phyloP scores from a whole-genome alignment of 2,888 invertebrate genomes.

The Phortica okadai region DNA sequence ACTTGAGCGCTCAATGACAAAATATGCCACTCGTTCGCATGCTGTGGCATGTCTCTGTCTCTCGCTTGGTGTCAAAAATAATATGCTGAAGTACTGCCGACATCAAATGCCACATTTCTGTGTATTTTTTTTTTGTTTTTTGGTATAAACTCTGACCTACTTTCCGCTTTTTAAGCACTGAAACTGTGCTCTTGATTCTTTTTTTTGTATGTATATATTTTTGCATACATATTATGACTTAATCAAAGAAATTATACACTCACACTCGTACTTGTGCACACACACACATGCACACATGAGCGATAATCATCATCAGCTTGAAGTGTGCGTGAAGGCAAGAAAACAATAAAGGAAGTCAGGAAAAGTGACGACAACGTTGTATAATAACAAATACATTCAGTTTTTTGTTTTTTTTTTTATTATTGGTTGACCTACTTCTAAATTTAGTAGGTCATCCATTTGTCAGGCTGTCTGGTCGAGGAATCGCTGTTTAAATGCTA shows the following conservation, averaged over 20 bases:
- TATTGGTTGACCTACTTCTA: too few relatives aligned
- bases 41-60: conserved; percentile 2
- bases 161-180: conserved; percentile 66
- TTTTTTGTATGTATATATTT: conserved; percentile 42
- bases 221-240: conserved; percentile 66
- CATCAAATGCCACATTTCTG: conserved; percentile 5
- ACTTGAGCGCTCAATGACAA: conserved; percentile 23
- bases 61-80: neutral
- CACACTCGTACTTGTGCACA: conserved; percentile 29
- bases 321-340: too few relatives aligned
- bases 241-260: conserved; percentile 66
- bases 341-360: too few relatives aligned
- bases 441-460: too few relatives aligned
- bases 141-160: conserved; percentile 60
- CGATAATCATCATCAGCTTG: neutral
- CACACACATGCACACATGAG: conserved; percentile 6
- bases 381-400: too few relatives aligned
- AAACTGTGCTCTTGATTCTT: conserved; percentile 34
- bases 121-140: conserved; percentile 40
- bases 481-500: too few relatives aligned
- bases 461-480: too few relatives aligned
- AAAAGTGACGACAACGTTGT: too few relatives aligned
- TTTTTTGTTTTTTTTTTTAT: neutral
- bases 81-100: neutral
- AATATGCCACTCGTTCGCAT: neutral